A percentile compares a stretch with the other conserved stretches of the same genome.
Conservation (phyloP, 1,140 invertebrate genomes). For the Lanistes nyassanus region DNA sequence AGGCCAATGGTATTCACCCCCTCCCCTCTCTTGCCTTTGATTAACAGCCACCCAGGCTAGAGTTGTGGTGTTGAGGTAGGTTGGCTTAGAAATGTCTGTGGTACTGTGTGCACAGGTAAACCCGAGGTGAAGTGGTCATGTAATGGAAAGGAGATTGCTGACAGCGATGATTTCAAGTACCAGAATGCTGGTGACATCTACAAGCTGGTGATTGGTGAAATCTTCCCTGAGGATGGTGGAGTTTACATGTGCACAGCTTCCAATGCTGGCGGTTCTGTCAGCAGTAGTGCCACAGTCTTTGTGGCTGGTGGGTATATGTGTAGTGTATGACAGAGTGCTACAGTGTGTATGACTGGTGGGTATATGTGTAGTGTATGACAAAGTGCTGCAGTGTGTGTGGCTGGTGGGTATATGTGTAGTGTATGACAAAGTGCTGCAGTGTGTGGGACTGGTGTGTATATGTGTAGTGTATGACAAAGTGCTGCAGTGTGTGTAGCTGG, state of each 20-base stretch:
- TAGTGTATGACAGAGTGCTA: neutral
- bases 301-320: slow-evolving; percentile 51
- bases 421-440: neutral
- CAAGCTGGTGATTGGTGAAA: slow-evolving; percentile 90
- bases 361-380: neutral
- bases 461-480: neutral
- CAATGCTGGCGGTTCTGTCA: slow-evolving; percentile 84
- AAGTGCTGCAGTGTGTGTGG: neutral
- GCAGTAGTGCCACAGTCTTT: slow-evolving; percentile 51
- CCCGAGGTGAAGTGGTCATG: slow-evolving; percentile 96
- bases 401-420: neutral
- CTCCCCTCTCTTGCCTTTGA: no score
- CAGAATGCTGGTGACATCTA: slow-evolving; percentile 89
- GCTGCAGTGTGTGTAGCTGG: no score
- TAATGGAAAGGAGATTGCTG: slow-evolving; percentile 96
- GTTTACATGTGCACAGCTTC: slow-evolving; percentile 92
- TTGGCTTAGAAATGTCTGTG: no score
- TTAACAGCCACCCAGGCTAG: no score
- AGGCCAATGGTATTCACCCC: no score
- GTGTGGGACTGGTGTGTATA: neutral
- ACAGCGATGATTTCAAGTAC: slow-evolving; percentile 95
- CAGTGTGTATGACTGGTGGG: neutral
- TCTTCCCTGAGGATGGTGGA: slow-evolving; percentile 93
- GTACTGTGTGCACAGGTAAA: slow-evolving; percentile 38
- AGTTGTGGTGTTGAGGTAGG: no score